Evolutionary conservation across 2,797 vertebrate genomes (phyloP).

Genomic region (Chelidonichthys spinosus): DNA sequence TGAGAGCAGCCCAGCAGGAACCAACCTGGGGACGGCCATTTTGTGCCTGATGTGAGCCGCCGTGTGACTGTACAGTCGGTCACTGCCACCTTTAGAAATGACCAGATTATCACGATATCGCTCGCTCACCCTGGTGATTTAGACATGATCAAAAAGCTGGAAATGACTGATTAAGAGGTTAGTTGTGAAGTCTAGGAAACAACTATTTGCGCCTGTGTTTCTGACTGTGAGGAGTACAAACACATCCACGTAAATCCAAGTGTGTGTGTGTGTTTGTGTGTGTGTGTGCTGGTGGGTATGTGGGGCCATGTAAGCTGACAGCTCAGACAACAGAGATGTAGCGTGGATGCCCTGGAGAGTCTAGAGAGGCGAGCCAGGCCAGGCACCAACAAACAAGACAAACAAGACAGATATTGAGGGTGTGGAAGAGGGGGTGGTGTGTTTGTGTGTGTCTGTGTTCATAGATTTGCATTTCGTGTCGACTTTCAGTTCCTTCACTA

Average conservation of each 20-base stretch:
- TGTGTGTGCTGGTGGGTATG: conserved; percentile 21
- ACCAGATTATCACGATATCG: conserved; percentile 56
- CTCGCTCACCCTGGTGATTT: conserved; percentile 31
- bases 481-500: conserved; percentile 31
- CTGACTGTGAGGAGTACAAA: conserved; percentile 10
- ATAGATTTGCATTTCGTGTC: conserved; percentile 13
- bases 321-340: conserved; percentile 77
- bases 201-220: conserved; percentile 45
- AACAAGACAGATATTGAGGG: conserved; percentile 74
- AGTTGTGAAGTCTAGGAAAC: conserved; percentile 41
- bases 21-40: conserved; percentile 79
- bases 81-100: conserved; percentile 63
- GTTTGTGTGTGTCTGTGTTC: conserved; percentile 29
- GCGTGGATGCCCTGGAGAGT: conserved; percentile 63
- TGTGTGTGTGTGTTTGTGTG: conserved; percentile 35
- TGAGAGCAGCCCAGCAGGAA: conserved; percentile 75
- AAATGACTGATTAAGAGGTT: conserved; percentile 43
- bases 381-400: conserved; percentile 77
- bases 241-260: conserved; percentile 37
- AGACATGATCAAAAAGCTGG: conserved; percentile 30
- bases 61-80: conserved; percentile 59
- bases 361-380: conserved; percentile 59
- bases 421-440: conserved; percentile 18
- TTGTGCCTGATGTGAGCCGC: conserved; percentile 72
- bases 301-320: conserved; percentile 66